Base-by-base conservation (phyloP, 1,140 invertebrate species). In the Babylonia areolata region DNA sequence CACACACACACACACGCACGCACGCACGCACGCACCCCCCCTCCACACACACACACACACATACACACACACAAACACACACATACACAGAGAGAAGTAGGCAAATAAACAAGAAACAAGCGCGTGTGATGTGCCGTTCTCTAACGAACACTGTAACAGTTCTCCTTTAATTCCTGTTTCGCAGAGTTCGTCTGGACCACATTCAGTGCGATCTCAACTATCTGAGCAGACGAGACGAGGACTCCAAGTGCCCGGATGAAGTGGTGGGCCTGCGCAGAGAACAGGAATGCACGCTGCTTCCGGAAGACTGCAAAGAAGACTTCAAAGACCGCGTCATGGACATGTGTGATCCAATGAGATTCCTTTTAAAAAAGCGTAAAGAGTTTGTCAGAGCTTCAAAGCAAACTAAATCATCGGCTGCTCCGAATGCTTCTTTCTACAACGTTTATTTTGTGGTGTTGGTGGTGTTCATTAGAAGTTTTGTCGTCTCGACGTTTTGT, bases 221-320 rank as follows among this genome's bases (percentile, higher is more conserved):
- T 9, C 37, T 69, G 51, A n/a, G 31, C 42, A 54, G 39, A 73
- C n/a, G 46, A 46, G 40, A 86, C 1, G 40, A 33, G n/a, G 58
- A 71, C 33, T 31, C 39, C 2, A 81, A 64, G 54, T 86, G 78
- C 37, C 51, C 35, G n/a, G 69, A 81, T 37, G 78, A 23, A 28
- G 42, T 87, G 28, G 46, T 85, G 42, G 86, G 78, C 46, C 42
- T 71, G 81, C 83, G 78, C 31, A 84, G 77, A 81, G 79, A 85
- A 42, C 78, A 81, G 40, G 82, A 87, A 58, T 85, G 86, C 35
- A 69, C 58, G 23, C 78, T 85, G 15, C 33, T 85, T 39, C 82
- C 86, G 75, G 64, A 2, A 1, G n/a, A 77, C 42, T 87, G 86
- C 46, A 81, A 23, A 23, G 71, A 20, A 23, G 54, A 3, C 23